Evolutionary conservation across 2,888 invertebrate genomes (phyloP).

Genomic region (Tribolium freemani): DNA sequence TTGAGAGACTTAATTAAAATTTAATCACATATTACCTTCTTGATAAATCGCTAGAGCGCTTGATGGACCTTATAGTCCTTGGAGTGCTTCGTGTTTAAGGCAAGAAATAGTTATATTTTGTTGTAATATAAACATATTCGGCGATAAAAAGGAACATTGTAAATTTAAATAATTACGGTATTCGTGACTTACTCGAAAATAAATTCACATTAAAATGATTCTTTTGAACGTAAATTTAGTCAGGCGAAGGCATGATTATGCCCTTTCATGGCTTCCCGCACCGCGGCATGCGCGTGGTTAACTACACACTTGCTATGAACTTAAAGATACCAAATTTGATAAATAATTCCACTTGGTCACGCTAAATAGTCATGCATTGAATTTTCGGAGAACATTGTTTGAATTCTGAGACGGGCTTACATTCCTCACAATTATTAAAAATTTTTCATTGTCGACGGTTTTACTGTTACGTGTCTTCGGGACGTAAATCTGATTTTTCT

Average conservation of each 20-base stretch:
- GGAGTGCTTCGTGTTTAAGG: constrained; percentile 11
- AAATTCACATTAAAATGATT: constrained; percentile 53
- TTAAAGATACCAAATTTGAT: constrained; percentile 53
- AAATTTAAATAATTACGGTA: constrained; percentile 49
- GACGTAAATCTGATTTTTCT: not conserved
- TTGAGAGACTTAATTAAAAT: constrained; percentile 21
- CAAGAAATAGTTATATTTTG: constrained; percentile 20
- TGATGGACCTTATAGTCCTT: constrained; percentile 7
- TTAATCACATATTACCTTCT: constrained; percentile 29
- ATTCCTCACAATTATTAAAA: constrained; percentile 33
- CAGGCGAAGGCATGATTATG: constrained; percentile 52
- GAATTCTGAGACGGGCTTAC: constrained; percentile 37
- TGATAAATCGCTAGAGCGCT: constrained; percentile 11
- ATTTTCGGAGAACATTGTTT: constrained; percentile 38
- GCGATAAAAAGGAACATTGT: constrained; percentile 40
- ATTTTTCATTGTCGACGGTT: constrained; percentile 15
- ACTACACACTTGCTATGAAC: constrained; percentile 46
- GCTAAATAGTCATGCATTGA: constrained; percentile 48
- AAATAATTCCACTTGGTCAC: constrained; percentile 52
- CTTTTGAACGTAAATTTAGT: constrained; percentile 48
- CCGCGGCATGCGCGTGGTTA: constrained; percentile 44
- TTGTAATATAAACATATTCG: constrained; percentile 40
- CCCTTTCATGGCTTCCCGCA: constrained; percentile 48
- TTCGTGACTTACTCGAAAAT: constrained; percentile 54
- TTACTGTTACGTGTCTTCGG: constrained; percentile 15